phyloP scores from a whole-genome alignment of 2,113 vertebrate species.

The Entelurus aequoreus region DNA sequence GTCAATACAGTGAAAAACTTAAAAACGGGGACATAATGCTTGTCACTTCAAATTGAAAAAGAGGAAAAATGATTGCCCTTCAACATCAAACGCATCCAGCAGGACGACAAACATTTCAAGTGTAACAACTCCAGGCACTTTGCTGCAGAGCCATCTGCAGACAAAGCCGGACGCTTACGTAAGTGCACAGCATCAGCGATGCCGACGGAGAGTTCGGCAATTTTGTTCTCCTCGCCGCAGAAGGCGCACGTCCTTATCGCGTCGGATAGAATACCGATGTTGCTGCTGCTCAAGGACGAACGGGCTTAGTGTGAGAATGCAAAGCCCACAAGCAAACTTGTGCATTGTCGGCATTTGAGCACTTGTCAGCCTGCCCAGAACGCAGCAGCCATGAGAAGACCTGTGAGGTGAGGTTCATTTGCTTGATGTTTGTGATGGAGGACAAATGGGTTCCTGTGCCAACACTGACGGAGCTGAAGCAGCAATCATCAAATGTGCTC shows the following conservation, averaged over 20 bases:
- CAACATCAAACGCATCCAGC: background rate
- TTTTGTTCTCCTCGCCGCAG: constrained; percentile 37
- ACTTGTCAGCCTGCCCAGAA: constrained; percentile 28
- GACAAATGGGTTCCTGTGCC: too few species aligned
- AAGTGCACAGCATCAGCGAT: constrained; percentile 35
- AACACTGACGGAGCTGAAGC: too few species aligned
- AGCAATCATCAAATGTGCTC: too few species aligned
- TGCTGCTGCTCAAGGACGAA: constrained; percentile 34
- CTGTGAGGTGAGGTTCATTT: background rate
- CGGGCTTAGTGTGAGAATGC: background rate
- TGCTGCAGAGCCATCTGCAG: constrained; percentile 58
- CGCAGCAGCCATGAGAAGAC: constrained; percentile 10
- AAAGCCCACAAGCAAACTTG: constrained; percentile 16
- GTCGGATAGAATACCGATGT: constrained; percentile 20
- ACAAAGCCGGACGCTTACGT: constrained; percentile 58
- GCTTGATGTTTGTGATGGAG: too few species aligned
- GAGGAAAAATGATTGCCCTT: constrained; percentile 43
- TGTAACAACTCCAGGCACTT: constrained; percentile 48
- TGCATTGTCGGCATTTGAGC: constrained; percentile 2
- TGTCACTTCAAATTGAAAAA: constrained; percentile 52
- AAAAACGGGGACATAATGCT: constrained; percentile 73
- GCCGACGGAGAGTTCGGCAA: constrained; percentile 47
- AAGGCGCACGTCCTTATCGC: constrained; percentile 42
- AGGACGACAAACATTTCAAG: constrained; percentile 26
- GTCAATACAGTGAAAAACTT: constrained; percentile 77